Evolutionary conservation across 2,888 invertebrate species (phyloP).

Genomic region (Rotaria sp.): DNA sequence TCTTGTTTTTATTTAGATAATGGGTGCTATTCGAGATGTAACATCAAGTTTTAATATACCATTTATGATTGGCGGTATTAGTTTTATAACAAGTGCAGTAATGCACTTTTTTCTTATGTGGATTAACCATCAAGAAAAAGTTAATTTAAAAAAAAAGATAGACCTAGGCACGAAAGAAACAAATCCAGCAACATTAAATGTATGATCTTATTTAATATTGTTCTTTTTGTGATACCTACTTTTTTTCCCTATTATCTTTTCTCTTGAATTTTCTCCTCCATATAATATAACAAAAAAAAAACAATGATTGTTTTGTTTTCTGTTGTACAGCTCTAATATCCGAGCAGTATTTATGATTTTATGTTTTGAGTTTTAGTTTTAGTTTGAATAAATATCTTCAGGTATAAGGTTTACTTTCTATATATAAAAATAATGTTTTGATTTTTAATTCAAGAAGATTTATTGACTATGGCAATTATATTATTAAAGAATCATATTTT

Average conservation of each 20-base stretch:
- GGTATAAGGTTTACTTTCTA: neutral
- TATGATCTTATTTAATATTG: neutral
- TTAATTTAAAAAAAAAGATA: neutral
- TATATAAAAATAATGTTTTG: neutral
- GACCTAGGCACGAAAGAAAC: neutral
- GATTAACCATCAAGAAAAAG: neutral
- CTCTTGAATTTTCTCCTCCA: neutral
- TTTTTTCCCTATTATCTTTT: neutral
- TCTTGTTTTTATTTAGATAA: neutral
- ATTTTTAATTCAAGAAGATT: neutral
- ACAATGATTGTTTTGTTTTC: neutral
- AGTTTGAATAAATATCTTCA: neutral
- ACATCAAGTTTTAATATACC: neutral
- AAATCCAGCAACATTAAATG: neutral
- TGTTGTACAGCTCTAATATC: neutral
- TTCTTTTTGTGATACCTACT: neutral
- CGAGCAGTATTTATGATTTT: neutral
- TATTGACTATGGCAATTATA: neutral
- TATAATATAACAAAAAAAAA: neutral
- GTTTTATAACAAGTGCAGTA: neutral
- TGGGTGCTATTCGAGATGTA: neutral
- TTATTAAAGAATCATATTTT: neutral
- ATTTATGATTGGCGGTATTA: neutral
- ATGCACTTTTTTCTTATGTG: neutral
- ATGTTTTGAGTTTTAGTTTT: neutral